Conservation (phyloP, 2,888 invertebrate genomes). For the Melinaea marsaeus region DNA sequence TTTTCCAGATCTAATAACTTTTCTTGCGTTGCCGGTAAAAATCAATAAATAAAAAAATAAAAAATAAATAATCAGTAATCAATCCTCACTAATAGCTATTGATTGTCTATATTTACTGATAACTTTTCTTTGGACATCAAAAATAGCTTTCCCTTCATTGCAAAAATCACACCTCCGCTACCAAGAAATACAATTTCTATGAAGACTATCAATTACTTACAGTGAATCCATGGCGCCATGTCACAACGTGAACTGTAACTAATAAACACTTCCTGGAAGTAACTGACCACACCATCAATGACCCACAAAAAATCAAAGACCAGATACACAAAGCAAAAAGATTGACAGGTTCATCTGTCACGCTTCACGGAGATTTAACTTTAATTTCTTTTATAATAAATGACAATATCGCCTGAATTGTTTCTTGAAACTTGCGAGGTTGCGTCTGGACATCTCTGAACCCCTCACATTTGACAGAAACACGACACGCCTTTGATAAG, state of each 20-base stretch:
- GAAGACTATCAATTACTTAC: slow-evolving; percentile 3
- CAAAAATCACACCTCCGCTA: not conserved
- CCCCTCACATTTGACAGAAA: slow-evolving; percentile 33
- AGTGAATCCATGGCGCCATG: slow-evolving; percentile 23
- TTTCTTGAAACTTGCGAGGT: slow-evolving; percentile 14
- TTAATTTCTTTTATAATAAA: slow-evolving; percentile 13
- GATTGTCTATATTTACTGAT: slow-evolving; percentile 3
- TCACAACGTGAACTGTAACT: slow-evolving; percentile 13
- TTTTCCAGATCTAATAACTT: too few relatives aligned
- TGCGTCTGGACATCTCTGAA: slow-evolving; percentile 29
- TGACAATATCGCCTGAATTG: slow-evolving; percentile 12
- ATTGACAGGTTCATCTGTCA: slow-evolving; percentile 11
- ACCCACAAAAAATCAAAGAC: slow-evolving; percentile 13
- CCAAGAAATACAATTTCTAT: not conserved
- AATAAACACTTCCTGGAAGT: slow-evolving; percentile 31
- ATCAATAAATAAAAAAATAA: too few relatives aligned
- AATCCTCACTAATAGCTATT: slow-evolving; percentile 19
- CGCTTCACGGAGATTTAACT: slow-evolving; percentile 10
- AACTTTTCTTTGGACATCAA: not conserved
- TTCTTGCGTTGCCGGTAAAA: too few relatives aligned
- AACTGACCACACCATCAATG: slow-evolving; percentile 18
- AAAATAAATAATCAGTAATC: too few relatives aligned
- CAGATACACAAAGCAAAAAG: not conserved
- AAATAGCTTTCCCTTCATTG: not conserved
- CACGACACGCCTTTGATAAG: slow-evolving; percentile 38